Evolutionary conservation across 2,113 vertebrate genomes (phyloP).

Genomic region (Epinephelus fuscoguttatus): DNA sequence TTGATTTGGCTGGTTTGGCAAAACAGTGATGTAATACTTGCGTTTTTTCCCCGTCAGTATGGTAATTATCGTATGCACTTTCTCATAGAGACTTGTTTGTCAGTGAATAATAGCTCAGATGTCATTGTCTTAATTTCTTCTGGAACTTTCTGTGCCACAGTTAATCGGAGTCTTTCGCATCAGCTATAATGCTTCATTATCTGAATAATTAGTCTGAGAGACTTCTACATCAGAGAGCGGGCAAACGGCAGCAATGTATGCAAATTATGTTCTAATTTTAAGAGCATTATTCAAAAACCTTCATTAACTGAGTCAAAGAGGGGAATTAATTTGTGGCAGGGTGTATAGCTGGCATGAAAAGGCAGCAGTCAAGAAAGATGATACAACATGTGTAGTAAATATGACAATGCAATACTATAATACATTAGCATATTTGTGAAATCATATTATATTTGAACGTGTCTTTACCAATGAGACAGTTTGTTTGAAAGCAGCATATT

Average conservation of each 20-base stretch:
- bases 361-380: background rate
- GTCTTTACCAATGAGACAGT: background rate
- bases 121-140: conserved; percentile 2
- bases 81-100: background rate
- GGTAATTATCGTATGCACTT: background rate
- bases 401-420: background rate
- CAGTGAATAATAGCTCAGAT: background rate
- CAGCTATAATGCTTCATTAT: background rate
- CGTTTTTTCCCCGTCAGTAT: background rate
- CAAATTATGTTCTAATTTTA: conserved; percentile 1
- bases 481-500: background rate
- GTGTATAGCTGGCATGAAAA: background rate
- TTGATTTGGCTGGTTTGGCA: conserved; percentile 3
- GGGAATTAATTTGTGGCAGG: background rate
- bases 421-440: background rate
- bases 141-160: conserved; percentile 16
- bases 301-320: background rate
- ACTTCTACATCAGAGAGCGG: background rate
- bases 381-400: background rate
- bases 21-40: background rate
- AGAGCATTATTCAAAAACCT: conserved; percentile 16
- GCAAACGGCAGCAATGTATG: background rate
- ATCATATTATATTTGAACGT: background rate
- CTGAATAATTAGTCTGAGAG: conserved; percentile 5
- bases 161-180: background rate